phyloP scores from a whole-genome alignment of 2,888 invertebrate species.

The Calameuta idolon region DNA sequence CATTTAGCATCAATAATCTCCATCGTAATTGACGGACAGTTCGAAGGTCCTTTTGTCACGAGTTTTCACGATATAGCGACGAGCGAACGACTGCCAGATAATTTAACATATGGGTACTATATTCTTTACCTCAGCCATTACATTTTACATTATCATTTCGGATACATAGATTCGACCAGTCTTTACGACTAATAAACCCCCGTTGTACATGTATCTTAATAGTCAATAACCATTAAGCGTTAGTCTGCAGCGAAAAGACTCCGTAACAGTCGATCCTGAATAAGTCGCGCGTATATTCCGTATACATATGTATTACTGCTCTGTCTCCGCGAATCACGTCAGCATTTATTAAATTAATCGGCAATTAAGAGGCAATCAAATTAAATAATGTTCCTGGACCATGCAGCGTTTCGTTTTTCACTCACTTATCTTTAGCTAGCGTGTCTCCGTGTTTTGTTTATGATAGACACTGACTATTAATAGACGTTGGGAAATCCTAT shows the following conservation, averaged over 20 bases:
- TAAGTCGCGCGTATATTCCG: background rate
- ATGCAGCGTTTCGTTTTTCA: slow-evolving; percentile 10
- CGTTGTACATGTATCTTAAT: slow-evolving; percentile 2
- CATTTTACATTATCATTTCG: background rate
- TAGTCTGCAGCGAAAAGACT: background rate
- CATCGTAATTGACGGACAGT: background rate
- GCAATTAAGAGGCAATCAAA: slow-evolving; percentile 24
- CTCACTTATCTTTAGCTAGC: slow-evolving; percentile 20
- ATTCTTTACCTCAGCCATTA: background rate
- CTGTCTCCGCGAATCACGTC: background rate
- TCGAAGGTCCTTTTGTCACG: background rate
- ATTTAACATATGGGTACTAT: background rate
- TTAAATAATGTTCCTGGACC: slow-evolving; percentile 13
- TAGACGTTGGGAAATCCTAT: background rate
- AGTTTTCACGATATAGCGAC: background rate
- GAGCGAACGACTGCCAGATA: background rate
- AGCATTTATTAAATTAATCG: slow-evolving; percentile 19
- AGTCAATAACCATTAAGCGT: slow-evolving; percentile 7
- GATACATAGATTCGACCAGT: background rate
- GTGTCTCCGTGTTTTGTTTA: slow-evolving; percentile 28
- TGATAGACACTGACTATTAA: slow-evolving; percentile 5
- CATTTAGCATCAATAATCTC: background rate
- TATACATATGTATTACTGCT: background rate
- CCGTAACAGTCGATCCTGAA: background rate
- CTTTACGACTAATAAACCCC: slow-evolving; percentile 1